Evolutionary conservation across 2,888 invertebrate genomes (phyloP), one percentile per base, ranked within the genome.

Genomic region (Torymus aiolomorphi): DNA sequence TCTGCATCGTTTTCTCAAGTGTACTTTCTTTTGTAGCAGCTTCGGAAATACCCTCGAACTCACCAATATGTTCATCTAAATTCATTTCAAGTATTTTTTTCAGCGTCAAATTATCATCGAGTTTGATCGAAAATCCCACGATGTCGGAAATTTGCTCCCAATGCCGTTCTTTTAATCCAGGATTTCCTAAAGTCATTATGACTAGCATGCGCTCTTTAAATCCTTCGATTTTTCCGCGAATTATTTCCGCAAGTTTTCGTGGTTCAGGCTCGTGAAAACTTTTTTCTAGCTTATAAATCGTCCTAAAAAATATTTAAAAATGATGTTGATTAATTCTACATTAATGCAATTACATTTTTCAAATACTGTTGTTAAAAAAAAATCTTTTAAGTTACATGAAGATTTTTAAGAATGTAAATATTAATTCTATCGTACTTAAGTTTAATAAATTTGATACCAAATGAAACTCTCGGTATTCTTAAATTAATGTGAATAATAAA

Each of bases 1-100:
- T 97, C 71, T 94, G 93, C 90, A 98, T 92, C 42, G 95, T 95
- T 89, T 94, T 96, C 90, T 98, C 98, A 66, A 98, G 92, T 85
- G 96, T 96, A 88, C 95, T 97, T 91, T 98, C 98, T 90, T 98
- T 98, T 10, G 97, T 97, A 0, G 98, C 98, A 0, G 97, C 95
- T 88, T 98, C 98, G 2, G 97, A 97, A 84, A 98, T 97, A 1
- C 93, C 90, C 91, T 98, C 98, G 88, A 98, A 98, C 88, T 95
- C 95, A 0, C 95, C 92, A 69, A 97, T 94, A 88, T 95, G 97
- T 80, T 96, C 95, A 52, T 95, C 96, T 52, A 98, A 91, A 71
- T 96, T 95, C 91, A 97, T 96, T 86, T 97, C 97, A 74, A 97
- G 94, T 10, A 98, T 94, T 90, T 96, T 96, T 74, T 94, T 95